These are phyloP conservation scores for Potorous gilbertii DNA, from an alignment of 2,797 vertebrate genomes.

Conservation along the genomic window DNA sequence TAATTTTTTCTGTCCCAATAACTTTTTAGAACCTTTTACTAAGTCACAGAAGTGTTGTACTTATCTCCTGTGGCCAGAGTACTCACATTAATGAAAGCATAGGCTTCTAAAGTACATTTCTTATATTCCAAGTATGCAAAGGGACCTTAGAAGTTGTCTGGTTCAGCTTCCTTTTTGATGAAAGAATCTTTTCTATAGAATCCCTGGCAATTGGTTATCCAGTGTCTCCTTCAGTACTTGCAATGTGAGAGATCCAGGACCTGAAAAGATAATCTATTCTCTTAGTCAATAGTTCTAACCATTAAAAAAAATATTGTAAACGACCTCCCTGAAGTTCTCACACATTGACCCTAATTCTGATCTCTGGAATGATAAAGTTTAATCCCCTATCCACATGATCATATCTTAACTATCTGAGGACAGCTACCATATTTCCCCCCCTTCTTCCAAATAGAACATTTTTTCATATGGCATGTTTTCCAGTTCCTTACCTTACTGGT, in stretches of 20 bases:
- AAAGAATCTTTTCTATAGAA: not conserved
- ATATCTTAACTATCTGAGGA: not conserved
- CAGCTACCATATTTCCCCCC: not conserved
- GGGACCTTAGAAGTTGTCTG: not conserved
- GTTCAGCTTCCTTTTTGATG: not conserved
- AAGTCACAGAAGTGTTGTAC: not conserved
- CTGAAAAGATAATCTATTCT: not conserved
- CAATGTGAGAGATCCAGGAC: not conserved
- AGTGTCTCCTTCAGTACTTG: not conserved
- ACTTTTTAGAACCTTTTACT: not conserved
- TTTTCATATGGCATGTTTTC: not conserved
- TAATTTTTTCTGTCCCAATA: not conserved
- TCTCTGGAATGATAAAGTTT: not conserved
- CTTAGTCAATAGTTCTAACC: not conserved
- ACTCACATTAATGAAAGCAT: not conserved
- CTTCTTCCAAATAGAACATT: not conserved
- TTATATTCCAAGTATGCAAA: not conserved
- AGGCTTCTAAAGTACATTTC: not conserved
- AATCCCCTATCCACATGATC: not conserved
- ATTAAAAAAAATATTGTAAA: no score
- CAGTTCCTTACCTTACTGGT: not conserved
- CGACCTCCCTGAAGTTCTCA: not conserved
- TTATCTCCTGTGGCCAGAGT: not conserved
- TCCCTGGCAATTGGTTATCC: not conserved
- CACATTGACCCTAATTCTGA: not conserved